phyloP scores from a whole-genome alignment of 92 coral and sea anemone genomes.

The Palythoa grandis region DNA sequence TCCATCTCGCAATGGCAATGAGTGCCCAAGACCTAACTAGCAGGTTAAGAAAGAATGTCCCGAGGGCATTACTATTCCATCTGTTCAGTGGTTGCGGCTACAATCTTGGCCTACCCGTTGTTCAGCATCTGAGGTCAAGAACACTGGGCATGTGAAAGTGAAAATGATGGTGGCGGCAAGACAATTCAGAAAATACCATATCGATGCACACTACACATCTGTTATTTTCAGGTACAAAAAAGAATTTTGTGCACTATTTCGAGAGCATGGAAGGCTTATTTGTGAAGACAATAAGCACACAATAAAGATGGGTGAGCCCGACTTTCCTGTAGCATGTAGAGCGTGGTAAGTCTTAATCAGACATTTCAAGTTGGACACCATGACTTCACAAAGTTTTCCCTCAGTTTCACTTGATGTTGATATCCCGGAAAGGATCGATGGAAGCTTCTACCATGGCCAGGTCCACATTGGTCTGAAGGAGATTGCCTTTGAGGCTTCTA shows the following conservation, averaged over 20 bases:
- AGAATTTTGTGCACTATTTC: conserved; percentile 41
- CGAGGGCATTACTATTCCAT: conserved; percentile 48
- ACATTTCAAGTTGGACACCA: conserved; percentile 64
- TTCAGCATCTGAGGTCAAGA: conserved; percentile 51
- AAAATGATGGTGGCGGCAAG: conserved; percentile 63
- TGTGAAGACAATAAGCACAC: conserved; percentile 72
- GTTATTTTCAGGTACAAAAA: conserved; percentile 55
- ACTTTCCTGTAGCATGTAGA: conserved; percentile 66
- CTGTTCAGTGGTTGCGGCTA: conserved; percentile 57
- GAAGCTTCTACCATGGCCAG: conserved; percentile 64
- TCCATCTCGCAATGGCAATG: conserved; percentile 58
- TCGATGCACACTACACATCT: conserved; percentile 57
- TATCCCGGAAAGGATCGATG: conserved; percentile 55
- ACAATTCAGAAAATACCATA: conserved; percentile 54
- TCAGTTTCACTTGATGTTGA: conserved; percentile 55
- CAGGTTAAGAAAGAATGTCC: conserved; percentile 49
- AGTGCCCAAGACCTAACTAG: conserved; percentile 57
- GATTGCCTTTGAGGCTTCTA: conserved; percentile 53
- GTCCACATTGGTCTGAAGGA: conserved; percentile 61
- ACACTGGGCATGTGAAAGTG: conserved; percentile 54
- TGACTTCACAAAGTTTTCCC: conserved; percentile 65
- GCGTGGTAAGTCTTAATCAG: conserved; percentile 61
- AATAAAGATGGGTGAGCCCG: conserved; percentile 65
- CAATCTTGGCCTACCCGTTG: conserved; percentile 60
- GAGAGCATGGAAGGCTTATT: conserved; percentile 54